Evolutionary conservation across 2,797 vertebrate genomes (phyloP).

Genomic region (Gambusia yucatana): DNA sequence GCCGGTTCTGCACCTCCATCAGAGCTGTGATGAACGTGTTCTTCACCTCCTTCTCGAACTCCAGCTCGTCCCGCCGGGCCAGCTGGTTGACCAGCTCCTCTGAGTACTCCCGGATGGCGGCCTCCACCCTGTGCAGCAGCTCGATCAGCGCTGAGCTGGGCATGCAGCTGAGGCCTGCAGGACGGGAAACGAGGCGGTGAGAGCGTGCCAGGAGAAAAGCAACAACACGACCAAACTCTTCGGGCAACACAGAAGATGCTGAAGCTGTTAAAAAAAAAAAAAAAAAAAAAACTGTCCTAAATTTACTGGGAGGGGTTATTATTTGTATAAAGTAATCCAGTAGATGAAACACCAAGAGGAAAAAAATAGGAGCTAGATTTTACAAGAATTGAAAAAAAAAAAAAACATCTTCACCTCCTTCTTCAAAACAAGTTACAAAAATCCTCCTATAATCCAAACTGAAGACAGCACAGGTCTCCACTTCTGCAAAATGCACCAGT

Average conservation of each 20-base stretch:
- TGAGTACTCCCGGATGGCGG: conserved; percentile 86
- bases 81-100: conserved; percentile 93
- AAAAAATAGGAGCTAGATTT: background rate
- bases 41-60: conserved; percentile 96
- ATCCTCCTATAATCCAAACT: background rate
- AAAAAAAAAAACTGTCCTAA: background rate
- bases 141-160: conserved; percentile 80
- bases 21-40: conserved; percentile 94
- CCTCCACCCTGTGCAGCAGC: conserved; percentile 87
- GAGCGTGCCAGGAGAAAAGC: background rate
- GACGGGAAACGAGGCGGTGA: background rate
- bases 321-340: background rate
- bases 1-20: conserved; percentile 94
- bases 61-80: conserved; percentile 91
- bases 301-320: background rate
- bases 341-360: background rate
- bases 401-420: background rate
- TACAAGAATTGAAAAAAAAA: background rate
- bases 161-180: conserved; percentile 88
- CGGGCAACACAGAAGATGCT: background rate
- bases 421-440: background rate
- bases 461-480: too few relatives aligned
- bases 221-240: background rate
- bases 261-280: background rate
- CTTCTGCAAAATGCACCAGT: background rate